Conservation (phyloP, 2,888 invertebrate genomes). For the Malacosoma neustria region DNA sequence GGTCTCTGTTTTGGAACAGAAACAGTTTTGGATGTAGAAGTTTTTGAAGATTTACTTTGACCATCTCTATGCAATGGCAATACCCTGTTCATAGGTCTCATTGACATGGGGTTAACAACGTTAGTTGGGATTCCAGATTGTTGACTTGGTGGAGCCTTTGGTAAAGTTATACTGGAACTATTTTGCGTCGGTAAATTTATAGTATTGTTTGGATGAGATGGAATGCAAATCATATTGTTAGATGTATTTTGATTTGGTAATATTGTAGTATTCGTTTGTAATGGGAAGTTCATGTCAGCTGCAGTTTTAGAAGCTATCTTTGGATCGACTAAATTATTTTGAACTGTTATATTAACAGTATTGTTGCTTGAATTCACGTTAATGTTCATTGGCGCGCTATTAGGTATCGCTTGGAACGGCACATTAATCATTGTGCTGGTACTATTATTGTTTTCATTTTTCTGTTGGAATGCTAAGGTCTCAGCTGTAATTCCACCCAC, state of each 20-base stretch:
- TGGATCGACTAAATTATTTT: conserved; percentile 66
- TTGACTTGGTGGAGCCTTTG: conserved; percentile 76
- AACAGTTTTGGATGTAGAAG: conserved; percentile 36
- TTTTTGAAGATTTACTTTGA: conserved; percentile 62
- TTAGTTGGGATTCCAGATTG: conserved; percentile 80
- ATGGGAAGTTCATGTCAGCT: conserved; percentile 55
- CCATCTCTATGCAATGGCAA: conserved; percentile 83
- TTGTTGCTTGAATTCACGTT: conserved; percentile 69
- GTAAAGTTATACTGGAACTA: conserved; percentile 74
- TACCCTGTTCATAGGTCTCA: conserved; percentile 85
- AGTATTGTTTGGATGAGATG: conserved; percentile 57
- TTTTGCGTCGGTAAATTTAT: conserved; percentile 67
- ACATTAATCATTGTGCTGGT: conserved; percentile 66
- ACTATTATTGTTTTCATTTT: conserved; percentile 51
- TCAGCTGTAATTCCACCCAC: conserved; percentile 45
- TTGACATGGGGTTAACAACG: conserved; percentile 80
- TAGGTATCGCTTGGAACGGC: conserved; percentile 67
- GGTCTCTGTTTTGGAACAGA: conserved; percentile 45
- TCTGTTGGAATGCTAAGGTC: conserved; percentile 56
- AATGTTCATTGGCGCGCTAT: conserved; percentile 69
- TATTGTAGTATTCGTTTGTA: conserved; percentile 46
- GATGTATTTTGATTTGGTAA: conserved; percentile 46
- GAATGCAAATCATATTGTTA: conserved; percentile 60
- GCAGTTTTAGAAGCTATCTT: conserved; percentile 63
- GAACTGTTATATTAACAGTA: conserved; percentile 65